Evolutionary conservation across 1,140 invertebrate genomes (phyloP).

Genomic region (Diplogasteroides magnus): DNA sequence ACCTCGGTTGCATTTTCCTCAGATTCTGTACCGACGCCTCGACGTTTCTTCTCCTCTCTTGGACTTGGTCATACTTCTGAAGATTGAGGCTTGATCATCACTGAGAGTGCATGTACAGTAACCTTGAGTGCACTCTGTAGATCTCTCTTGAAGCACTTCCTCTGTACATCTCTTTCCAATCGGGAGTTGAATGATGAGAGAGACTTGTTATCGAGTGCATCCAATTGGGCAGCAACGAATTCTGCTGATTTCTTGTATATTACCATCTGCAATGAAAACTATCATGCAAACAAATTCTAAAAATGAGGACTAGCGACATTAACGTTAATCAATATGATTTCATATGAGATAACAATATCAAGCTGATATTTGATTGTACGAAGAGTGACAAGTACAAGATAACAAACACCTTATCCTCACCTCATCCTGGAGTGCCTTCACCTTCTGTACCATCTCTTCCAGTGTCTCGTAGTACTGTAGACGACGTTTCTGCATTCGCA

Average conservation of each 20-base stretch:
- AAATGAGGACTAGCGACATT: too few species aligned
- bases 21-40: slow-evolving; percentile 1
- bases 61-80: slow-evolving; percentile 7
- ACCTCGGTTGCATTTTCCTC: slow-evolving; percentile 11
- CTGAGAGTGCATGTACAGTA: not conserved
- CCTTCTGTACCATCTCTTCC: not conserved
- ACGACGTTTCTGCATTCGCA: slow-evolving; percentile 2
- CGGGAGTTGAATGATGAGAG: not conserved
- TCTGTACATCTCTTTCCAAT: not conserved
- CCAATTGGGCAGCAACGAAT: not conserved
- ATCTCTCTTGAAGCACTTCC: not conserved
- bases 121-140: slow-evolving; percentile 5
- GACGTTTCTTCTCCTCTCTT: slow-evolving; percentile 4
- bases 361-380: too few species aligned
- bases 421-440: not conserved
- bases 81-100: slow-evolving; percentile 2
- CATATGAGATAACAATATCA: too few species aligned
- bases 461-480: not conserved
- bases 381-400: too few species aligned
- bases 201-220: not conserved
- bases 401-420: too few species aligned
- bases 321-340: too few species aligned
- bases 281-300: too few species aligned
- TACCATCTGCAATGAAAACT: not conserved
- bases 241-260: not conserved